phyloP scores from a whole-genome alignment of 2,797 vertebrate genomes.

The Liasis olivaceus region DNA sequence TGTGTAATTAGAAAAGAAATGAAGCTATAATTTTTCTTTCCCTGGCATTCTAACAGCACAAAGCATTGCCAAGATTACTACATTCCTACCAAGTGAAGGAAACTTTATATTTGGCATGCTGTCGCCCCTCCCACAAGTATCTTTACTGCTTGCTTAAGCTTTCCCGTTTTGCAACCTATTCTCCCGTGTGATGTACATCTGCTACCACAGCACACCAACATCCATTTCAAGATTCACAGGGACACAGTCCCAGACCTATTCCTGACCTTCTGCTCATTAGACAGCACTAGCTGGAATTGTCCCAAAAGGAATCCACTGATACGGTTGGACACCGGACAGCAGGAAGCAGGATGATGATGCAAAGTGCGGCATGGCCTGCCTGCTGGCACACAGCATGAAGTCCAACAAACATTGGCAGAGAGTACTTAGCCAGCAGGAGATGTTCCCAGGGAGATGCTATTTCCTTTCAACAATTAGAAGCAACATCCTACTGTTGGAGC shows the following conservation, averaged over 20 bases:
- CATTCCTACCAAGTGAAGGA: not conserved
- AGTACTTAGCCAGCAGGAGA: constrained; percentile 36
- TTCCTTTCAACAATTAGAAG: constrained; percentile 31
- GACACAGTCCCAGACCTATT: constrained; percentile 14
- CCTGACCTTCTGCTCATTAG: constrained; percentile 54
- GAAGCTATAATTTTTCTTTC: constrained; percentile 41
- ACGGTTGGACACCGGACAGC: constrained; percentile 32
- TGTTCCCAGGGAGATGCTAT: constrained; percentile 30
- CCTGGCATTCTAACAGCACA: constrained; percentile 47
- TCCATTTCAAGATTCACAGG: constrained; percentile 42
- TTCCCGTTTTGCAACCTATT: constrained; percentile 52
- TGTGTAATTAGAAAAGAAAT: constrained; percentile 35
- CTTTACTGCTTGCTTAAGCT: constrained; percentile 51
- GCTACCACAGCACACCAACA: constrained; percentile 16
- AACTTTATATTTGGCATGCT: not conserved
- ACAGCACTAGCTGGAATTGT: constrained; percentile 46
- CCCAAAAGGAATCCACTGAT: constrained; percentile 51
- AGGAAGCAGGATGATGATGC: constrained; percentile 22
- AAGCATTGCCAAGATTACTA: constrained; percentile 46
- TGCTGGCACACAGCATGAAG: constrained; percentile 24
- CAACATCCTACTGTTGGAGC: not conserved
- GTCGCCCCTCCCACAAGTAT: constrained; percentile 34
- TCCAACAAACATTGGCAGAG: constrained; percentile 43
- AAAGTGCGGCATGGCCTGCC: not conserved
- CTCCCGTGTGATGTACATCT: constrained; percentile 59